Evolutionary conservation across 2,888 invertebrate species (phyloP).

Genomic region (Uloborus plumipes): DNA sequence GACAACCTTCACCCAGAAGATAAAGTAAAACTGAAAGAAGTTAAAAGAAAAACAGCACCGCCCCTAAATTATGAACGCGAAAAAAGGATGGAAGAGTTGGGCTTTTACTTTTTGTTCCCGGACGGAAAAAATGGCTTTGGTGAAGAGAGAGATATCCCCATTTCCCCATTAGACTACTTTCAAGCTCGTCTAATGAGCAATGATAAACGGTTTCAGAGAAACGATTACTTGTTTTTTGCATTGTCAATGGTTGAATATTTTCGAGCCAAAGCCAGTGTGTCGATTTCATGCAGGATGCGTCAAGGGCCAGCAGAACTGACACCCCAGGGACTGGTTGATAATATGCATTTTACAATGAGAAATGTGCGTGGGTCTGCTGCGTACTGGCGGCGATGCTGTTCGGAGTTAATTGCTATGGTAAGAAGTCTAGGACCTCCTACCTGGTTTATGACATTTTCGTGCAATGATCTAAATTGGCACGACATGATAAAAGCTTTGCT

Average conservation of each 20-base stretch:
- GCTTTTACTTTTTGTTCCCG: background rate
- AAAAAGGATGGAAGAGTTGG: background rate
- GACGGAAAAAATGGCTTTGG: background rate
- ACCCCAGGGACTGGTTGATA: background rate
- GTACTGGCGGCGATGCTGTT: background rate
- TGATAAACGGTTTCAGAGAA: background rate
- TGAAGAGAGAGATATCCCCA: background rate
- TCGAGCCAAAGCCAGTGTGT: background rate
- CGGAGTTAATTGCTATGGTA: background rate
- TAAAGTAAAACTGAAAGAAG: background rate
- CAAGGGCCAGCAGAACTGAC: background rate
- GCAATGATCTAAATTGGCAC: background rate
- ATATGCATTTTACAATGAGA: background rate
- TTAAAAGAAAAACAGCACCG: conserved; percentile 1
- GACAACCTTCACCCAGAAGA: background rate
- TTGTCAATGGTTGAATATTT: background rate
- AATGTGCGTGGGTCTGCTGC: background rate
- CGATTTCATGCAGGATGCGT: background rate
- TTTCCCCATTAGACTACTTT: background rate
- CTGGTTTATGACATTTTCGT: background rate
- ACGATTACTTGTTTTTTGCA: background rate
- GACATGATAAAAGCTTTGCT: background rate
- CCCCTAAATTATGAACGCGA: background rate
- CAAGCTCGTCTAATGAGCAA: background rate
- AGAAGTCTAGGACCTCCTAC: background rate